These are phyloP conservation scores for Nematopogon swammerdamellus DNA, from an alignment of 2,888 invertebrate genomes.

Conservation along the genomic window DNA sequence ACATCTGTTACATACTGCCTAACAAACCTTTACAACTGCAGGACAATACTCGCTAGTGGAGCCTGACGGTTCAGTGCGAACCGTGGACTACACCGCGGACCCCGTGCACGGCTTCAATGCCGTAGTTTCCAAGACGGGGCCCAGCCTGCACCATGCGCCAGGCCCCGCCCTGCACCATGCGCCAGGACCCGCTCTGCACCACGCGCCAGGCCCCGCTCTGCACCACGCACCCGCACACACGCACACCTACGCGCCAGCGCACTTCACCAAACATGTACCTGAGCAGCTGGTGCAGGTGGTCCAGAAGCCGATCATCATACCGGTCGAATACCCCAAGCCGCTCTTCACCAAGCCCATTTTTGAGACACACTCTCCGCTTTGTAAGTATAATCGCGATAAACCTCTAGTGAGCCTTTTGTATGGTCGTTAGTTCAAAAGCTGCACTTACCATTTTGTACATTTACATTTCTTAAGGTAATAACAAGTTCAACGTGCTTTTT, in stretches of 20 bases:
- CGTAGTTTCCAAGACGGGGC: constrained; percentile 50
- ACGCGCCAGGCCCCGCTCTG: constrained; percentile 19
- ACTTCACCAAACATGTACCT: constrained; percentile 14
- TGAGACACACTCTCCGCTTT: constrained; percentile 20
- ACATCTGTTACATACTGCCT: no score
- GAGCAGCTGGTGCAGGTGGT: constrained; percentile 24
- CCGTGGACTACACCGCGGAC: constrained; percentile 58
- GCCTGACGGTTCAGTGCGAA: constrained; percentile 50
- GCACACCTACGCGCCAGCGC: constrained; percentile 28
- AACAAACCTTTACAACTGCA: constrained; percentile 20
- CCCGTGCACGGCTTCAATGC: constrained; percentile 58
- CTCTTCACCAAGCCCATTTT: constrained; percentile 16
- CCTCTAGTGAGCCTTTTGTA: no score
- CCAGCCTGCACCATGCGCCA: constrained; percentile 39
- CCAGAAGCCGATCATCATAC: constrained; percentile 31
- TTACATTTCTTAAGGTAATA: no score
- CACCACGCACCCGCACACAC: constrained; percentile 16
- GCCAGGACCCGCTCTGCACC: constrained; percentile 26
- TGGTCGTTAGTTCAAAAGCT: no score
- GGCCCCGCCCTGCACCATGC: constrained; percentile 13
- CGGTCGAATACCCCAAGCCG: constrained; percentile 28
- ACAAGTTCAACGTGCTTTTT: no score
- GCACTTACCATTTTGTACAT: no score
- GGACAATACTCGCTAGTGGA: constrained; percentile 53
- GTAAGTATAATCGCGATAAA: constrained; percentile 22